phyloP scores from a whole-genome alignment of 1,140 invertebrate species.

The Penaeus indicus region DNA sequence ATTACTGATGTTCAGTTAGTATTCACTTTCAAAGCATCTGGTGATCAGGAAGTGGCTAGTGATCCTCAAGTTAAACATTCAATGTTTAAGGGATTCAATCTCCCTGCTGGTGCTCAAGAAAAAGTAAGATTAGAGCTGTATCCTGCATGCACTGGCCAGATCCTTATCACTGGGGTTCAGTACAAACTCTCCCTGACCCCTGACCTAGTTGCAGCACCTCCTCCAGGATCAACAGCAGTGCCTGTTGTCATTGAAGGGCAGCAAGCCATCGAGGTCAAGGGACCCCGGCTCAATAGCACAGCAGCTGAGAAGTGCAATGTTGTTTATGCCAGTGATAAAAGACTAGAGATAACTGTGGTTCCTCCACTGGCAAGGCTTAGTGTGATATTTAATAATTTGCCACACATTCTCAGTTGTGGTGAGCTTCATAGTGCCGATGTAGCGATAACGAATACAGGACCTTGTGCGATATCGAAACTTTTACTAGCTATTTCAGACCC shows the following conservation, averaged over 20 bases:
- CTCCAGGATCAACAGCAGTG: constrained; percentile 37
- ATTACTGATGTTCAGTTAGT: constrained; percentile 82
- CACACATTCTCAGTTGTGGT: constrained; percentile 55
- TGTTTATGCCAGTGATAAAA: constrained; percentile 71
- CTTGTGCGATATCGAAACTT: constrained; percentile 55
- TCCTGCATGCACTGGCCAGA: constrained; percentile 63
- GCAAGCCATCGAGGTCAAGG: constrained; percentile 71
- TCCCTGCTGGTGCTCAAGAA: constrained; percentile 60
- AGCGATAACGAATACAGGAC: constrained; percentile 55
- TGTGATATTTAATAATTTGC: constrained; percentile 67
- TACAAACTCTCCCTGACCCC: constrained; percentile 67
- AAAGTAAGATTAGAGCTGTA: constrained; percentile 47
- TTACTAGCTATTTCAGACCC: constrained; percentile 59
- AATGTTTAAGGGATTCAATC: constrained; percentile 41
- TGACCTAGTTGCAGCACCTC: constrained; percentile 30
- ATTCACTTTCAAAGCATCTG: constrained; percentile 80
- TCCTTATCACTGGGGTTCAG: constrained; percentile 68
- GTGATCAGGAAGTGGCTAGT: constrained; percentile 68
- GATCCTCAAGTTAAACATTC: constrained; percentile 53
- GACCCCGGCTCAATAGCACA: constrained; percentile 71
- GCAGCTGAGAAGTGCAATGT: constrained; percentile 70
- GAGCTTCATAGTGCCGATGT: constrained; percentile 54
- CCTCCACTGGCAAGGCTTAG: constrained; percentile 71
- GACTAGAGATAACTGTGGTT: constrained; percentile 71
- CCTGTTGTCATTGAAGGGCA: constrained; percentile 68